Evolutionary conservation across 2,888 invertebrate genomes (phyloP), one percentile per base, ranked within the genome.

Genomic region (Anthophora plumipes): DNA sequence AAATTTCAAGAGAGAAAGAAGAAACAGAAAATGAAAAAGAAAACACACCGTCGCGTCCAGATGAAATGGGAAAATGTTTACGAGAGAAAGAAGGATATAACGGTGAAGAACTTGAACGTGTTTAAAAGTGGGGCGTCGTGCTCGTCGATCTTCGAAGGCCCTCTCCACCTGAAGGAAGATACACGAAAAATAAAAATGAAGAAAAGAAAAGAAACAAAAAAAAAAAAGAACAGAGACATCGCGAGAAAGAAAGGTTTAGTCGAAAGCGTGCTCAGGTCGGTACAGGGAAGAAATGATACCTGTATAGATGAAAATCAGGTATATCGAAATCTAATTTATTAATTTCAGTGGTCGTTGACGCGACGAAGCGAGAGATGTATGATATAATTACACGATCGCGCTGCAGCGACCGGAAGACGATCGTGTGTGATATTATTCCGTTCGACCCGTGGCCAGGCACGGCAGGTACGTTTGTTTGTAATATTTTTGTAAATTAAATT

Each of bases 401-500:
- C 39, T n/a, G 31, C 73, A 50, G 55, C 78, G 78, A 70, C 60
- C 31, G 67, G 61, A 60, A 37, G 48, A 31, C 80, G 72, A 77
- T 68, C 41, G 69, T 71, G 68, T 70, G 77, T 77, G 70, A 76
- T 77, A 81, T 81, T 64, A 74, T 79, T 81, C 81, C 69, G 81
- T 81, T 79, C 72, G 69, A 78, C 55, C 43, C 48, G 78, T 69
- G 66, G 64, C 59, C 46, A 37, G 37, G 14, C 48, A 50, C 63
- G 46, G 63, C 14, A 31, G 22, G 37, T 50, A 68, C 66, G 75
- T 81, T 81, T 75, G 67, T 82, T 82, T 82, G 76, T 82, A 80
- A 79, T 82, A 82, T 82, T 82, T 82, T 82, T 82, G 81, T 82
- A 82, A 80, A 80, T 82, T 80, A 55, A 48, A 76, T 81, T 78